Conservation (phyloP, 2,797 vertebrate species). For the Phalanger gymnotis region DNA sequence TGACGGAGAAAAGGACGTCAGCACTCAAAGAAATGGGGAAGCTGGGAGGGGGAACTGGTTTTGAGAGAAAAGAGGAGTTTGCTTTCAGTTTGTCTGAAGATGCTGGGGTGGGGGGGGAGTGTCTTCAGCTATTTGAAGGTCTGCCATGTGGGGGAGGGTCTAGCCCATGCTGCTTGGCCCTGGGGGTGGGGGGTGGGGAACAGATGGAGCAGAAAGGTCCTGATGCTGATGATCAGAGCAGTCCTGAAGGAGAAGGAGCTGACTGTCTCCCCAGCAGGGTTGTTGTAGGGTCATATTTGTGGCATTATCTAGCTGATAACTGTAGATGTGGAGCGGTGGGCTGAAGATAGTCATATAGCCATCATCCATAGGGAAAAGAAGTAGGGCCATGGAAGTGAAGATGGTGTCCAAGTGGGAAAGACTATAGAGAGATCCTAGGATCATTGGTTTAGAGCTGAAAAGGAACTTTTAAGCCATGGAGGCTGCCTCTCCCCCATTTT, state of each 20-base stretch:
- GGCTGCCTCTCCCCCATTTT: not conserved
- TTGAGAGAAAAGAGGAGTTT: not conserved
- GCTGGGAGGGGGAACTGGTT: not conserved
- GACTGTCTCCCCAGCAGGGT: not conserved
- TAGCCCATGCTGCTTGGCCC: not conserved
- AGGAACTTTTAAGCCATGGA: not conserved
- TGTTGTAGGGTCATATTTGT: too few relatives aligned
- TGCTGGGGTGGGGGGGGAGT: not conserved
- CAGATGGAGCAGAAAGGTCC: not conserved
- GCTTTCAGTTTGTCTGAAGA: not conserved
- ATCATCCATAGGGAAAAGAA: not conserved
- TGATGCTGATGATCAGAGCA: not conserved
- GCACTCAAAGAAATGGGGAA: not conserved
- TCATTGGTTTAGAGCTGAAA: not conserved
- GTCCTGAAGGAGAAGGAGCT: not conserved
- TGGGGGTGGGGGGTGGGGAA: too few relatives aligned
- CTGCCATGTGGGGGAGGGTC: not conserved
- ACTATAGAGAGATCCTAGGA: not conserved
- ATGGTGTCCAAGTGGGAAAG: not conserved
- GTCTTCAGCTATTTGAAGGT: not conserved
- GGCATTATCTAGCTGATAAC: not conserved
- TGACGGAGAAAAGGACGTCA: not conserved
- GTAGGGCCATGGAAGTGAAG: not conserved
- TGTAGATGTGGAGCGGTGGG: not conserved
- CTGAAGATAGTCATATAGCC: not conserved